Conservation (phyloP, 2,113 vertebrate genomes). For the Phrynosoma blainvillii region DNA sequence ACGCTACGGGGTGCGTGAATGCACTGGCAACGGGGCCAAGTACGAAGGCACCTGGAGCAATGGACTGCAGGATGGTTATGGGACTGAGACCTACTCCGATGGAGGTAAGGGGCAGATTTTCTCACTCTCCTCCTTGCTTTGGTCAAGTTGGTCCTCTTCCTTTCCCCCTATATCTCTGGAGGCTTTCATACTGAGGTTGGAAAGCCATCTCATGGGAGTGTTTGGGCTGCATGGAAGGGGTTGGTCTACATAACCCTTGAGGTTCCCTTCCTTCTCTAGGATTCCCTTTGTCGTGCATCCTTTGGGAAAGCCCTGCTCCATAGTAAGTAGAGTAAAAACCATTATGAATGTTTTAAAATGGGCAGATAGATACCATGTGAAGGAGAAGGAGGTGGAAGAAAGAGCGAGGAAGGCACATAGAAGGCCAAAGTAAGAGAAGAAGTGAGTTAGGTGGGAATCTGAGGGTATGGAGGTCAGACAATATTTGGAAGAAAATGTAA, state of each 20-base stretch:
- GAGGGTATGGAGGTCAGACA: too few relatives aligned
- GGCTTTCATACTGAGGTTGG: too few relatives aligned
- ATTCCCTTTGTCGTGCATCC: neutral
- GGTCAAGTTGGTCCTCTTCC: neutral
- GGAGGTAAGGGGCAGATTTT: slow-evolving; percentile 85
- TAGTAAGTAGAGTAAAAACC: neutral
- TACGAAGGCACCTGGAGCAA: slow-evolving; percentile 99
- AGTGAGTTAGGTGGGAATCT: too few relatives aligned
- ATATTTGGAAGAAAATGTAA: too few relatives aligned
- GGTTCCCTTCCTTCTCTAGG: too few relatives aligned
- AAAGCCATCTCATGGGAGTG: neutral
- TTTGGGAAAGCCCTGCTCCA: neutral
- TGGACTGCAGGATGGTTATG: slow-evolving; percentile 97
- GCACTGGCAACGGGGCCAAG: slow-evolving; percentile 92
- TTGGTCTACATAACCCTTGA: too few relatives aligned
- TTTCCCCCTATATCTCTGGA: rapidly evolving
- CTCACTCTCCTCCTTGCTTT: neutral
- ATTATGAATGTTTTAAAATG: too few relatives aligned
- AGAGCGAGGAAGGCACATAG: too few relatives aligned
- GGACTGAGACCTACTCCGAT: slow-evolving; percentile 98
- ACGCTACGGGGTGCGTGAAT: slow-evolving; percentile 95
- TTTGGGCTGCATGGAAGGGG: neutral
- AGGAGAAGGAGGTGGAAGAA: too few relatives aligned
- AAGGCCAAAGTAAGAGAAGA: too few relatives aligned
- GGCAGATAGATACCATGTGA: too few relatives aligned